These are phyloP conservation scores for Lampropteryx suffumata DNA, from an alignment of 2,888 invertebrate genomes.

Conservation along the genomic window DNA sequence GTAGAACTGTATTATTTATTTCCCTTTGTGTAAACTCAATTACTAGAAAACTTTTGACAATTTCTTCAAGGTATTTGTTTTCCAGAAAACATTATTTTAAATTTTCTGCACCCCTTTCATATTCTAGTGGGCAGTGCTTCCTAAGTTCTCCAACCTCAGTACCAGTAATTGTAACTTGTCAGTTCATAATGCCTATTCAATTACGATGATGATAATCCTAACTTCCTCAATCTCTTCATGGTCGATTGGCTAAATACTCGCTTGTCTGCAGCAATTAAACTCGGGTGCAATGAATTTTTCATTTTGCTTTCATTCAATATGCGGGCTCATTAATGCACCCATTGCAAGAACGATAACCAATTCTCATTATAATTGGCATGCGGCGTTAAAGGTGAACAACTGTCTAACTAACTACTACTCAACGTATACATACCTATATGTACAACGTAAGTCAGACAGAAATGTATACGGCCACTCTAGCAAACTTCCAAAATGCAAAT, in stretches of 20 bases:
- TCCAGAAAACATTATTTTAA: no score
- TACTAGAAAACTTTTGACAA: no score
- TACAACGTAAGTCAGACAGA: not conserved
- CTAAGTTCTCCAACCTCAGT: constrained; percentile 5
- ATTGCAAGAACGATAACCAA: constrained; percentile 43
- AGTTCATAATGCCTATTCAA: constrained; percentile 23
- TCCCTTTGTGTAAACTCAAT: no score
- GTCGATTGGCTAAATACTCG: constrained; percentile 33
- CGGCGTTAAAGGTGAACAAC: constrained; percentile 12
- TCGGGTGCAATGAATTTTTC: constrained; percentile 48
- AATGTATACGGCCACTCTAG: no score
- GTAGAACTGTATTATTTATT: no score
- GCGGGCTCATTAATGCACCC: constrained; percentile 65
- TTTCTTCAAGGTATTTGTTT: no score
- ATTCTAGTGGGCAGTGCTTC: no score
- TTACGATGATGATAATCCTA: constrained; percentile 20
- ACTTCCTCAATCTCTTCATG: constrained; percentile 32
- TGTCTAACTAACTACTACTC: not conserved
- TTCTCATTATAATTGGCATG: constrained; percentile 18
- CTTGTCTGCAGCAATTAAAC: constrained; percentile 43
- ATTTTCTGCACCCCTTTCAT: no score
- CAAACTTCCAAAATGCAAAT: no score
- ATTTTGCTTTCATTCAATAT: constrained; percentile 42
- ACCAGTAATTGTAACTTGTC: not conserved
- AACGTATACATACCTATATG: no score